Evolutionary conservation across 2,113 vertebrate species (phyloP).

Genomic region (Camelus dromedarius): DNA sequence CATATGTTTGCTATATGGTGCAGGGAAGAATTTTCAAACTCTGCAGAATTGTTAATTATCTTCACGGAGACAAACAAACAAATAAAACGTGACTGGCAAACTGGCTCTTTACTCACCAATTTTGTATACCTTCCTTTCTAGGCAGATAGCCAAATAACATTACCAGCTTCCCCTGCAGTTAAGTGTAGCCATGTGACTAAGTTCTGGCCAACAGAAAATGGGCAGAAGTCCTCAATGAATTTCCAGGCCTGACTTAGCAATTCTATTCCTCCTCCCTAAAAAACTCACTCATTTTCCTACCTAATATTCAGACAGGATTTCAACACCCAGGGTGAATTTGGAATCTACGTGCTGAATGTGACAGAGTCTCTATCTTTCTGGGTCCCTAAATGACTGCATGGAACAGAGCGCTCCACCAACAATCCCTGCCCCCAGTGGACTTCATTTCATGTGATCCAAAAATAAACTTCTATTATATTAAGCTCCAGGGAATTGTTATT

Average conservation of each 20-base stretch:
- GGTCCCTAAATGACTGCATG: neutral
- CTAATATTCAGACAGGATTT: neutral
- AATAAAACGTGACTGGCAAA: neutral
- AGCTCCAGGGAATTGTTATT: neutral
- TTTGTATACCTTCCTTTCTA: neutral
- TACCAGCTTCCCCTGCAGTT: neutral
- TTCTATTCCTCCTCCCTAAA: neutral
- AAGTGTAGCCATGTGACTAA: neutral
- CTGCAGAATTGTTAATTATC: neutral
- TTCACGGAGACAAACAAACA: neutral
- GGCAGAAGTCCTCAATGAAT: neutral
- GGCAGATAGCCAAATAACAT: conserved; percentile 10
- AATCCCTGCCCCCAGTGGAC: neutral
- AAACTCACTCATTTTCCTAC: neutral
- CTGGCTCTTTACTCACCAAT: neutral
- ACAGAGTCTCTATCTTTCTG: neutral
- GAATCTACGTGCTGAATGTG: neutral
- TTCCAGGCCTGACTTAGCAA: neutral
- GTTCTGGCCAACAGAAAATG: neutral
- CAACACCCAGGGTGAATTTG: neutral
- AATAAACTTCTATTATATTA: neutral
- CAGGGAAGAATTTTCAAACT: neutral
- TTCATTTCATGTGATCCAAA: neutral
- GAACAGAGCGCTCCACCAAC: neutral
- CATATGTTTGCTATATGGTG: neutral